Evolutionary conservation across 2,797 vertebrate genomes (phyloP).

Genomic region (Catharus ustulatus): DNA sequence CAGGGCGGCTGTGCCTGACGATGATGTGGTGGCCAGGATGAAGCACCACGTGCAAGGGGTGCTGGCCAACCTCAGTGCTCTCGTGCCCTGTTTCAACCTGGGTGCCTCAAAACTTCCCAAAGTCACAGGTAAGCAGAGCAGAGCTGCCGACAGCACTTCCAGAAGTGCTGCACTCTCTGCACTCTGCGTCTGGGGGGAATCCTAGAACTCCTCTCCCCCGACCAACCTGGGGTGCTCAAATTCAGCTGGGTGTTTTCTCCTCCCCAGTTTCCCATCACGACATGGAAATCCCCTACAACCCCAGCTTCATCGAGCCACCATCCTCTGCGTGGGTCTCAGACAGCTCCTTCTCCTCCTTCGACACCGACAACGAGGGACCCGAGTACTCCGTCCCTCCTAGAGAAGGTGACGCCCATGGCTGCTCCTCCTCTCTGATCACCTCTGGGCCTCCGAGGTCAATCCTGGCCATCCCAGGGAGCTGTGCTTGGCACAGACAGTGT

Average conservation of each 20-base stretch:
- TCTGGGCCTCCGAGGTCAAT: neutral
- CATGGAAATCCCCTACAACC: conserved; percentile 92
- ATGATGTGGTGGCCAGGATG: conserved; percentile 80
- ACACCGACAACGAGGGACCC: conserved; percentile 85
- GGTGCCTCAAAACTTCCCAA: conserved; percentile 89
- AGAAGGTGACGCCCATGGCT: conserved; percentile 77
- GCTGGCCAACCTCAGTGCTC: conserved; percentile 84
- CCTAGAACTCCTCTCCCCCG: fast-evolving
- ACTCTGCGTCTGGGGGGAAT: neutral
- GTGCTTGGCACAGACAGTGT: neutral
- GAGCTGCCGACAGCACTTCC: neutral
- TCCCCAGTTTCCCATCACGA: conserved; percentile 92
- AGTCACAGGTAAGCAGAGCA: conserved; percentile 86
- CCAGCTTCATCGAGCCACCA: conserved; percentile 95
- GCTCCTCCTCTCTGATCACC: neutral
- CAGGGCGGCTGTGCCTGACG: conserved; percentile 78
- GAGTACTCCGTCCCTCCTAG: conserved; percentile 89
- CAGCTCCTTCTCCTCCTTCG: conserved; percentile 87
- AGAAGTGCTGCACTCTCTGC: neutral
- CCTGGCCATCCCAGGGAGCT: neutral
- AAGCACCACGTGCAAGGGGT: conserved; percentile 90
- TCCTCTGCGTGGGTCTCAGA: conserved; percentile 91
- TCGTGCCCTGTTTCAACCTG: conserved; percentile 85
- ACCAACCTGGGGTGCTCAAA: neutral
- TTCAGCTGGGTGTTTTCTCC: neutral